Conservation (phyloP, 2,888 invertebrate genomes). For the Glyphotaelius pellucidus region DNA sequence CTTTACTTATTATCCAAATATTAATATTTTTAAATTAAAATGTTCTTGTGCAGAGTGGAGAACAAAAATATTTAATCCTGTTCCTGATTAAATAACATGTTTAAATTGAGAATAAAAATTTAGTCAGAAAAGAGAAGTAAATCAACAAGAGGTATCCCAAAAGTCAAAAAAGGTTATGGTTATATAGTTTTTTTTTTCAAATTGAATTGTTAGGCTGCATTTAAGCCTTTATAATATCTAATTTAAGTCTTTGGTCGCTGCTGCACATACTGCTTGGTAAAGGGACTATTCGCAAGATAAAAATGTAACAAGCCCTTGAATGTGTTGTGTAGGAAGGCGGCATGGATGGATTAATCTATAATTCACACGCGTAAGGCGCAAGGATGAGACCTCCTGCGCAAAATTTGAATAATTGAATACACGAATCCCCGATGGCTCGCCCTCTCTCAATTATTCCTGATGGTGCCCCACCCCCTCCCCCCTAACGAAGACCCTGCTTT, state of each 20-base stretch:
- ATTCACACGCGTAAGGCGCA: slow-evolving; percentile 63
- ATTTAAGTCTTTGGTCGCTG: not conserved
- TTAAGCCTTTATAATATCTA: not conserved
- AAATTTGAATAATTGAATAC: slow-evolving; percentile 66
- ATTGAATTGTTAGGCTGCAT: not conserved
- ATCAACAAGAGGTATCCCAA: too few species aligned
- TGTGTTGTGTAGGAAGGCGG: slow-evolving; percentile 15
- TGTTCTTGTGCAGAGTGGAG: too few species aligned
- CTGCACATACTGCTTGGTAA: not conserved
- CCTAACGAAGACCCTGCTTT: slow-evolving; percentile 29
- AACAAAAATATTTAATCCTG: too few species aligned
- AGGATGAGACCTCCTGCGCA: slow-evolving; percentile 63
- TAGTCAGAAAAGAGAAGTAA: too few species aligned
- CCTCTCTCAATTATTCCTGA: slow-evolving; percentile 55
- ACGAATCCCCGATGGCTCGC: slow-evolving; percentile 62
- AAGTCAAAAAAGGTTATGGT: too few species aligned
- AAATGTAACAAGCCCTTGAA: slow-evolving; percentile 20
- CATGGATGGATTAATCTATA: slow-evolving; percentile 61
- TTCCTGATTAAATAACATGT: too few species aligned
- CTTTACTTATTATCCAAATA: too few species aligned
- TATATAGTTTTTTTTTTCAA: too few species aligned
- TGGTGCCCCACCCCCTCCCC: slow-evolving; percentile 16
- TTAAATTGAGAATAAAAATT: too few species aligned
- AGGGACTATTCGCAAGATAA: not conserved
- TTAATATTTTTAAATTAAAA: too few species aligned